phyloP scores from a whole-genome alignment of 2,888 invertebrate species.

The Papilio elwesi region DNA sequence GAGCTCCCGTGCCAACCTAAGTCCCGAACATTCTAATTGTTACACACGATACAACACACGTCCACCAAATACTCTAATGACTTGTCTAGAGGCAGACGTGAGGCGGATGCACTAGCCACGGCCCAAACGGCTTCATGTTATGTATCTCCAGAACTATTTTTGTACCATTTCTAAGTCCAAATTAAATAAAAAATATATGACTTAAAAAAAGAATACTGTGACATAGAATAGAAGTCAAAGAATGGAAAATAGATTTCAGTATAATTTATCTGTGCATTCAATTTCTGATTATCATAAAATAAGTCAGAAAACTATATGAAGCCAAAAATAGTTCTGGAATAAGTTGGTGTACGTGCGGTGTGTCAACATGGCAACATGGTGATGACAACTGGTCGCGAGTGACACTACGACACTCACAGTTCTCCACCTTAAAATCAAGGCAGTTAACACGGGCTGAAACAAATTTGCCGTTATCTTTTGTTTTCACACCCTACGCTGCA shows the following conservation, averaged over 20 bases:
- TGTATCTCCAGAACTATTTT: conserved; percentile 80
- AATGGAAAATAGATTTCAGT: no score
- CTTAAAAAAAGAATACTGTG: no score
- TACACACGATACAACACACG: conserved; percentile 52
- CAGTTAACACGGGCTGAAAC: conserved; percentile 85
- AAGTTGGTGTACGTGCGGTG: conserved; percentile 72
- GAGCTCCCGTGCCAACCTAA: background rate
- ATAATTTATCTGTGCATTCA: conserved; percentile 39
- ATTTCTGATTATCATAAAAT: conserved; percentile 18
- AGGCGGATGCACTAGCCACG: conserved; percentile 75
- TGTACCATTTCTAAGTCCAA: conserved; percentile 39
- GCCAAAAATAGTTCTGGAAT: conserved; percentile 68
- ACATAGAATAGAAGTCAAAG: no score
- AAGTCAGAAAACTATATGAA: conserved; percentile 16
- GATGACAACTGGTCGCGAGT: conserved; percentile 73
- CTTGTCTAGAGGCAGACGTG: conserved; percentile 68
- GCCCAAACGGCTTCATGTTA: conserved; percentile 57
- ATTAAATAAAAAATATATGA: no score
- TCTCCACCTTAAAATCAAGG: conserved; percentile 86
- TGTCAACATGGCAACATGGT: conserved; percentile 81
- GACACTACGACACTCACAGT: conserved; percentile 84
- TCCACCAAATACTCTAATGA: conserved; percentile 60
- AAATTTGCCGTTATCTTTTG: conserved; percentile 78
- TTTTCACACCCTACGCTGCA: conserved; percentile 65
- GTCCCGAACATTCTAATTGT: conserved; percentile 54